Base-by-base conservation (phyloP, 1,140 invertebrate genomes). In the Gonioctena quinquepunctata region DNA sequence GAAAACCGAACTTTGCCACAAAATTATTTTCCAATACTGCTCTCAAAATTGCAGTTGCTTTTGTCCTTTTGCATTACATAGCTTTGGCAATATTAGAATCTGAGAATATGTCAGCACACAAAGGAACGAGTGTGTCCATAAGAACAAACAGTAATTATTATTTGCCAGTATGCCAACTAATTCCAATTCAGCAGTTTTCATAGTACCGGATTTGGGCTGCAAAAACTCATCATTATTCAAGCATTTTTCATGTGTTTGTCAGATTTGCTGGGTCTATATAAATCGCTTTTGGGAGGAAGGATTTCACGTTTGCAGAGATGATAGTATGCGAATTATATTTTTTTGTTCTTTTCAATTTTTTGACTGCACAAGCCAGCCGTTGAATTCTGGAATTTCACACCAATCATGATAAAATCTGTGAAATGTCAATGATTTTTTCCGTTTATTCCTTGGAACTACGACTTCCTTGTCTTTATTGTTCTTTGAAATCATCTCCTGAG, bases 71-170 rank as follows among this genome's bases (percentile, higher is more conserved):
- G 13, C 21, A 25, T 2, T 3, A 11, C 18, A 67, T 19, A 22
- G 60, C 57, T 61, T 60, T 66, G 2, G 63, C 69, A 61, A 71
- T 71, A 25, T 67, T 28, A 18, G 64, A 67, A 54, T 71, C 69
- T 13, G 54, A 48, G 59, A 71, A 71, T 25, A 71, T 60, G 49
- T 66, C n/a, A n/a, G n/a, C n/a, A n/a, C n/a, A n/a, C n/a, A n/a
- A n/a, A n/a, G n/a, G n/a, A n/a, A n/a, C n/a, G n/a, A n/a, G n/a
- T n/a, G n/a, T n/a, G n/a, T n/a, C n/a, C n/a, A n/a, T n/a, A n/a
- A n/a, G n/a, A n/a, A n/a, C 11, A 54, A 72, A 65, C 33, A 61
- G 67, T 27, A 48, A 66, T 73, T 73, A 56, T 70, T 73, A 11
- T 23, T 28, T 11, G 62, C 62, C 23, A 70, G 25, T 28, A 65